Percentiles rank a stretch among this genome's conserved stretches.
These are phyloP conservation scores for Scylla paramamosain DNA, from an alignment of 1,140 invertebrate genomes.

Conservation along the genomic window DNA sequence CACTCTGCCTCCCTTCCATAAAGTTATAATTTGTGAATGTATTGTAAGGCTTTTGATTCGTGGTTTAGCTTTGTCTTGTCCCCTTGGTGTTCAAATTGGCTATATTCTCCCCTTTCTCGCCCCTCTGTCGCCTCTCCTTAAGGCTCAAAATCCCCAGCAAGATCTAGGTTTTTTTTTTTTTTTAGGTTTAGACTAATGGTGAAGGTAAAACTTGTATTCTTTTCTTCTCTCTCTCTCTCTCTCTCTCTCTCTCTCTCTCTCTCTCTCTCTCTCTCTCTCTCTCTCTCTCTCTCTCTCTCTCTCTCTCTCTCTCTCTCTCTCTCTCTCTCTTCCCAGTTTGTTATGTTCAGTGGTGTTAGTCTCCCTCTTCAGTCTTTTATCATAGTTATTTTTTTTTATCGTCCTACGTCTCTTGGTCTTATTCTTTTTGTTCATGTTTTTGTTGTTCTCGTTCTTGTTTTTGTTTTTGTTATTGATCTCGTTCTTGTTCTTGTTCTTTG, in stretches of 20 bases:
- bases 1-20: not conserved
- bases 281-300: too few species aligned
- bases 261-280: too few species aligned
- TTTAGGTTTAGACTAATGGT: slow-evolving; percentile 25
- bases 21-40: slow-evolving; percentile 64
- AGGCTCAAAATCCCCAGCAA: slow-evolving; percentile 6
- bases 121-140: not conserved
- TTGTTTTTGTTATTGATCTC: not conserved
- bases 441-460: too few species aligned
- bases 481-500: too few species aligned
- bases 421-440: too few species aligned
- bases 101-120: slow-evolving; percentile 28
- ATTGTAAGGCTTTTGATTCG: slow-evolving; percentile 32
- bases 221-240: not conserved
- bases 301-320: too few species aligned
- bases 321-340: not conserved
- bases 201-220: slow-evolving; percentile 59
- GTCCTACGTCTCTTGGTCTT: not conserved
- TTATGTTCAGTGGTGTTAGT: not conserved
- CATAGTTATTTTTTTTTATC: not conserved
- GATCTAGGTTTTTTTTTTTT: slow-evolving; percentile 59
- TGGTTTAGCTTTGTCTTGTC: slow-evolving; percentile 50
- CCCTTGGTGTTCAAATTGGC: slow-evolving; percentile 57
- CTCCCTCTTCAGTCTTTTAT: not conserved
- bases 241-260: not conserved